A percentile compares a stretch with the other conserved stretches of the same genome.
phyloP scores from a whole-genome alignment of 2,888 invertebrate genomes.

The Drosophila anomalipes region DNA sequence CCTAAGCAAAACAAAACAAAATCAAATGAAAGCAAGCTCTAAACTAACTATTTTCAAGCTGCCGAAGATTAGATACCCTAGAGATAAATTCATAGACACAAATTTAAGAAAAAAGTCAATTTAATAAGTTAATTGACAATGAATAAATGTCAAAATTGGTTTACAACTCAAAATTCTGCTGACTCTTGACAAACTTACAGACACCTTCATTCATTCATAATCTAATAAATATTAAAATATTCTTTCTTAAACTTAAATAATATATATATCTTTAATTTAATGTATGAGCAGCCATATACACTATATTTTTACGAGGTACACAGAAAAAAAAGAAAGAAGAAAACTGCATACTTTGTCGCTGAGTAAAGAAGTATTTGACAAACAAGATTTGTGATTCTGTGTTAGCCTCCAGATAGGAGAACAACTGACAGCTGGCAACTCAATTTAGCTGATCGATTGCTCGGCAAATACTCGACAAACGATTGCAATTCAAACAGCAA shows the following conservation, averaged over 20 bases:
- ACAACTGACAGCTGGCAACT: slow-evolving; percentile 34
- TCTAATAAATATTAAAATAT: neutral
- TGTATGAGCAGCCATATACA: neutral
- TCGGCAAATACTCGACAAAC: slow-evolving; percentile 39
- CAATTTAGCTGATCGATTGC: slow-evolving; percentile 61
- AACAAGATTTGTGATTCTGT: slow-evolving; percentile 39
- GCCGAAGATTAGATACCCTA: slow-evolving; percentile 30
- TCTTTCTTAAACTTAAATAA: too few species aligned
- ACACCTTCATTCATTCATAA: neutral
- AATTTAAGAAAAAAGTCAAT: neutral
- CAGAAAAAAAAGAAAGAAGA: neutral
- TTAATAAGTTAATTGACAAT: neutral
- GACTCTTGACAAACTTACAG: too few species aligned
- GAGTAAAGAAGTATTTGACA: slow-evolving; percentile 11
- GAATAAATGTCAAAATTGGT: neutral
- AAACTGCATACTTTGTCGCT: slow-evolving; percentile 1
- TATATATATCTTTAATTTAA: neutral
- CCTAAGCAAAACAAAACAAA: slow-evolving; percentile 44
- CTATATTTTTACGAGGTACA: neutral
- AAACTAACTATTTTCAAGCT: slow-evolving; percentile 3
- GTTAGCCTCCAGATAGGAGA: slow-evolving; percentile 14
- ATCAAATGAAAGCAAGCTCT: slow-evolving; percentile 42
- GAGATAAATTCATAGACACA: too few species aligned
- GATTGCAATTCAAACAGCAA: slow-evolving; percentile 18
- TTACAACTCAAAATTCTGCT: neutral